These are phyloP conservation scores for Drosophila willistoni DNA, from an alignment of 1,140 invertebrate species.

Conservation along the genomic window DNA sequence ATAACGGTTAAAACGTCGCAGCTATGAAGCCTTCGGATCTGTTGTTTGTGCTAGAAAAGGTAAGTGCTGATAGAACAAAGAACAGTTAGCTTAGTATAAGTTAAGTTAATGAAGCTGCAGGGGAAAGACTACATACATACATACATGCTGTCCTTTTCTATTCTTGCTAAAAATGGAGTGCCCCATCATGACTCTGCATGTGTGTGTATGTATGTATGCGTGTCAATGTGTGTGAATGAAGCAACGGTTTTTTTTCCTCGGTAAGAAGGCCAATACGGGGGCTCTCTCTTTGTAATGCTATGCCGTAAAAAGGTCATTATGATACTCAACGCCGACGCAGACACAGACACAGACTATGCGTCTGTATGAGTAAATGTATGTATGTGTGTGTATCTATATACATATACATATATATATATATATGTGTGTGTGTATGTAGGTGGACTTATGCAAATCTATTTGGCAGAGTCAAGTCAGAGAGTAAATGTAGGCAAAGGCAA, in stretches of 20 bases:
- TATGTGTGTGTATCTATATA: conserved; percentile 17
- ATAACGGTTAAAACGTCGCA: conserved; percentile 14
- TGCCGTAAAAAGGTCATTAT: conserved; percentile 72
- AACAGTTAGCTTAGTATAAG: conserved; percentile 1
- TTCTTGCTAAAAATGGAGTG: conserved; percentile 70
- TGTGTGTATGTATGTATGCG: neutral
- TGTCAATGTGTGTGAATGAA: conserved; percentile 37
- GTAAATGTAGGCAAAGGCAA: conserved; percentile 14
- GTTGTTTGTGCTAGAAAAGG: conserved; percentile 78
- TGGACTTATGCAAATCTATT: conserved; percentile 78
- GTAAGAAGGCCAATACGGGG: conserved; percentile 40
- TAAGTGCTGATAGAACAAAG: conserved; percentile 43
- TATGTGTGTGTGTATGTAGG: conserved; percentile 41
- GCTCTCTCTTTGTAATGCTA: conserved; percentile 61
- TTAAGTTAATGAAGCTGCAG: conserved; percentile 8
- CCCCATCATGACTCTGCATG: conserved; percentile 14
- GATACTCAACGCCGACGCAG: conserved; percentile 63
- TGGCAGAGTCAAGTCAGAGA: conserved; percentile 38
- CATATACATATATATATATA: neutral
- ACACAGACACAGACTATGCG: conserved; percentile 19
- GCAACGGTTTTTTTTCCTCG: conserved; percentile 20
- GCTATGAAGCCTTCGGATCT: conserved; percentile 80
- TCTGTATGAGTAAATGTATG: conserved; percentile 7
- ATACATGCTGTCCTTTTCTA: conserved; percentile 34
- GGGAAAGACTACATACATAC: neutral